Base-by-base conservation (phyloP, 1,140 invertebrate species). In the Coelopa frigida region DNA sequence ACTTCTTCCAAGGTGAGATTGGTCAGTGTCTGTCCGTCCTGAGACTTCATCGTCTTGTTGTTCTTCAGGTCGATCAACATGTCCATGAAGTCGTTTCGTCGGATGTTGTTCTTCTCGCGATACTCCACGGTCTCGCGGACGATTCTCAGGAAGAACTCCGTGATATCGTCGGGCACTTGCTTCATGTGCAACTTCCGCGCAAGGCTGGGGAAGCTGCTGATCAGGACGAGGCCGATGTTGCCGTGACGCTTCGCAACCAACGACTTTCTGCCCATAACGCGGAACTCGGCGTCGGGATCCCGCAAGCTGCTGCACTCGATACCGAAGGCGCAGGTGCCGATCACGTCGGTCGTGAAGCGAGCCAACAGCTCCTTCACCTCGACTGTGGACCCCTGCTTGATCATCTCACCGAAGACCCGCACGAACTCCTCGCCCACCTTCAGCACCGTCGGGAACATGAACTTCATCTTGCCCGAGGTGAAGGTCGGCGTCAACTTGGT, bases 261-360 rank as follows among this genome's bases (percentile, higher is more conserved):
- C 14, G 56, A 14, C 39, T 51, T 44, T 8, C 50, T 43, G 5
- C 61, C 72, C 10, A 61, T 64, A 5, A 44, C 26, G 12, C 71
- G 68, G 48, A 79, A 80, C 8, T 72, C 56, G 0, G 71, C 67
- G 35, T 72, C 52, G 2, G 70, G 64, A 48, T 73, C 58, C 5
- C 61, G 64, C 5, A 76, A 58, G 15, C 70, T 65, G 32, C 75
- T 68, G 24, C 71, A 68, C 15, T 77, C 70, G 3, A 76, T 52
- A 0, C 75, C 75, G 35, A 76, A 77, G n/a, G 70, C 75, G 45
- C 70, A 71, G 5, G 63, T 70, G 0, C 73, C 74, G 21, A 78
- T 77, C 1, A 76, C 66, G 59, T 83, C 81, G 32, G 80, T 81
- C 0, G 78, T 75, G 50, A 75, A 83, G 38, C 75, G 72, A 1